A percentile compares a stretch with the other conserved stretches of the same genome.
phyloP scores from a whole-genome alignment of 2,797 vertebrate species.

The Manis crassicaudata region DNA sequence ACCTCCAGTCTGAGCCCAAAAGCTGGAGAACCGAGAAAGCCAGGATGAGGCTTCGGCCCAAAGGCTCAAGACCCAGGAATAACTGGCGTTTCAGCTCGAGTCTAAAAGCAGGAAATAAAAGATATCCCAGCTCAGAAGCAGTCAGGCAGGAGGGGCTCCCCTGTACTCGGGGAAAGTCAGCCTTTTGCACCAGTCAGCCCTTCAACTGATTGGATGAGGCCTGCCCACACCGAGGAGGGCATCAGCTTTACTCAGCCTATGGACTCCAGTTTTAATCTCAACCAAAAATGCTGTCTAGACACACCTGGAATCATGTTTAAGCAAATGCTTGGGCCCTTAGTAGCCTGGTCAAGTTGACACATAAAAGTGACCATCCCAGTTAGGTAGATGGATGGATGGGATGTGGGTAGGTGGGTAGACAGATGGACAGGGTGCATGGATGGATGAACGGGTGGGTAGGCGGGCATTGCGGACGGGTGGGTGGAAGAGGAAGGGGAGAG shows the following conservation, averaged over 20 bases:
- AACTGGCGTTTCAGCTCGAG: accelerated
- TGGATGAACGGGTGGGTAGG: neutral
- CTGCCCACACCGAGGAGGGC: neutral
- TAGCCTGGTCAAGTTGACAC: neutral
- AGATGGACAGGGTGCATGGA: neutral
- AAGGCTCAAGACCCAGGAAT: neutral
- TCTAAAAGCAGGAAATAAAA: neutral
- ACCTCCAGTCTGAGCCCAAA: neutral
- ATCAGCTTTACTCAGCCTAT: neutral
- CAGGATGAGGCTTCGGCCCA: accelerated
- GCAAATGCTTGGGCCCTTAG: no score
- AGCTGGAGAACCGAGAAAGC: neutral
- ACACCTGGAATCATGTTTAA: no score
- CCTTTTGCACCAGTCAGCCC: neutral
- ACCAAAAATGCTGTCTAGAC: neutral
- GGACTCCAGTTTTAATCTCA: no score
- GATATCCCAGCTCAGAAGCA: neutral
- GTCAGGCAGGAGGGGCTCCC: neutral
- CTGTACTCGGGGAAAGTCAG: neutral
- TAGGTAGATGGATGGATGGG: neutral
- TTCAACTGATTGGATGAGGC: neutral
- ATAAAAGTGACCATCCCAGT: neutral
- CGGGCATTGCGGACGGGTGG: no score
- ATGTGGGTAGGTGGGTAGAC: neutral
- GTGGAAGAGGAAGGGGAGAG: no score